Evolutionary conservation across 2,113 vertebrate species (phyloP).

Genomic region (Dermatemys mawii): DNA sequence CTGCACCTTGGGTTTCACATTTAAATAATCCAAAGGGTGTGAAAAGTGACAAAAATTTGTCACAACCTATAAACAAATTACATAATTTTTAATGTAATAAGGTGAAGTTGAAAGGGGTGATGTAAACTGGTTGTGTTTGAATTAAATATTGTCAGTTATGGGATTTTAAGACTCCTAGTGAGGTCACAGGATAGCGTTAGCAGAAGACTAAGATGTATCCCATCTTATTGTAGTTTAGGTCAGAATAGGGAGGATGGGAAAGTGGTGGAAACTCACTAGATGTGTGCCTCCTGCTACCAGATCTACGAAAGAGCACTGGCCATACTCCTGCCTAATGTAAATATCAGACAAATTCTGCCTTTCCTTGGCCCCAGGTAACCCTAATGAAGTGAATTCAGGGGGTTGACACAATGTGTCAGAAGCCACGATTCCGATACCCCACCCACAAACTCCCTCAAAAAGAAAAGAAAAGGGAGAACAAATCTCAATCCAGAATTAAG

Average conservation of each 20-base stretch:
- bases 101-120: neutral
- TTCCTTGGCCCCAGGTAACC: neutral
- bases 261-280: neutral
- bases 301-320: neutral
- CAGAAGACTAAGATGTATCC: neutral
- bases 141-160: neutral
- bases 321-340: neutral
- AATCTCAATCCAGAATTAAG: neutral
- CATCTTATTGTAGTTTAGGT: neutral
- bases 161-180: neutral
- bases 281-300: neutral
- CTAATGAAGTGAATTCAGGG: fast-evolving
- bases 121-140: neutral
- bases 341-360: neutral
- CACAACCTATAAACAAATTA: neutral
- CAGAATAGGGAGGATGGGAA: neutral
- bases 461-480: neutral
- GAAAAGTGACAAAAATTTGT: neutral
- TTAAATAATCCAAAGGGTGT: fast-evolving
- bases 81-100: neutral
- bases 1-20: fast-evolving
- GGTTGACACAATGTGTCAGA: fast-evolving
- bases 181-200: neutral
- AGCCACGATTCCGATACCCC: neutral
- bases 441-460: no score